phyloP scores from a whole-genome alignment of 2,888 invertebrate genomes.

The Pyrrhia umbra region DNA sequence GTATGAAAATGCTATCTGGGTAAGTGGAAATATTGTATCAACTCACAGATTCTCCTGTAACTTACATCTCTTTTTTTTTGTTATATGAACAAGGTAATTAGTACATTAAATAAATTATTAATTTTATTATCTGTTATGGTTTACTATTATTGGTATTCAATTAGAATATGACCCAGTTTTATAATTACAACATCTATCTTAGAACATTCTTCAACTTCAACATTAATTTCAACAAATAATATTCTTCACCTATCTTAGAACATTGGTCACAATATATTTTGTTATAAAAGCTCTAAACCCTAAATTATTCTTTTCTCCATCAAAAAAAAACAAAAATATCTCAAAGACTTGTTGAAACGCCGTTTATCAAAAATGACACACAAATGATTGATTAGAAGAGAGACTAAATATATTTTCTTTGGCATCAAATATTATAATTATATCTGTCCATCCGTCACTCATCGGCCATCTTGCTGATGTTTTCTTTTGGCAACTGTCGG shows the following conservation, averaged over 20 bases:
- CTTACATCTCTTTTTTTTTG: no score
- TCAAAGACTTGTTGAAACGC: slow-evolving; percentile 50
- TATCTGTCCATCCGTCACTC: slow-evolving; percentile 55
- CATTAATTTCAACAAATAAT: no score
- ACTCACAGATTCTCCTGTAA: no score
- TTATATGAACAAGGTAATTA: no score
- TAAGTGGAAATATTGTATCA: not conserved
- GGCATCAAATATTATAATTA: slow-evolving; percentile 61
- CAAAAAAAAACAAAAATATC: slow-evolving; percentile 31
- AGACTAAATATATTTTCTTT: slow-evolving; percentile 60
- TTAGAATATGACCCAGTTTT: not conserved
- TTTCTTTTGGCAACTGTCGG: slow-evolving; percentile 47
- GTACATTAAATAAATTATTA: no score
- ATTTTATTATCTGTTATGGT: no score
- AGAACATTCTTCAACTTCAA: no score
- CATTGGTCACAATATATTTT: no score
- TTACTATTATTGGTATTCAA: no score
- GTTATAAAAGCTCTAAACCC: not conserved
- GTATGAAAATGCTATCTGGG: not conserved
- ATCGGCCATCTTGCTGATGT: slow-evolving; percentile 44
- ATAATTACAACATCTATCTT: no score
- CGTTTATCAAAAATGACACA: slow-evolving; percentile 55
- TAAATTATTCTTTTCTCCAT: not conserved
- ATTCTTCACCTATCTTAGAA: no score
- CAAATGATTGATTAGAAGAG: slow-evolving; percentile 58